These are phyloP conservation scores for Pseudotriccus pelzelni DNA, from an alignment of 2,797 vertebrate species.

Conservation along the genomic window DNA sequence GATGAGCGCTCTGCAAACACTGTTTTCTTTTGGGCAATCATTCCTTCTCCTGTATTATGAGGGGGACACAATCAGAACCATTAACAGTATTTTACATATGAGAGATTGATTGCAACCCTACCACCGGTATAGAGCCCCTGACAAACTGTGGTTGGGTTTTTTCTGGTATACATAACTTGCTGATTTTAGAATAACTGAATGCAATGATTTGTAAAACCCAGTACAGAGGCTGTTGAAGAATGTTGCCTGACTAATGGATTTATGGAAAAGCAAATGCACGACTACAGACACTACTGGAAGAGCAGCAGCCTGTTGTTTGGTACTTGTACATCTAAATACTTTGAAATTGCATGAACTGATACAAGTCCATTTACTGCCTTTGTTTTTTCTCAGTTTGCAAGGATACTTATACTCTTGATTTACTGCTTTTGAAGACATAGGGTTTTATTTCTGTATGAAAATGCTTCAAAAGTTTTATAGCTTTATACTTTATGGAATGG, in stretches of 20 bases:
- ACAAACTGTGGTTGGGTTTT: background rate
- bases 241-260: background rate
- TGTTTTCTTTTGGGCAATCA: background rate
- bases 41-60: background rate
- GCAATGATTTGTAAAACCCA: background rate
- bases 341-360: background rate
- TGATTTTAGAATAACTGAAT: constrained; percentile 5
- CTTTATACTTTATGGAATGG: background rate
- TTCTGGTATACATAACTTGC: background rate
- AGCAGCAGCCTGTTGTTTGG: background rate
- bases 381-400: background rate
- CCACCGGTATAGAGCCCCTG: background rate
- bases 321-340: background rate
- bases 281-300: background rate
- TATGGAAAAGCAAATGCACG: background rate
- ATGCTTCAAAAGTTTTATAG: background rate
- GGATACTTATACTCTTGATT: background rate
- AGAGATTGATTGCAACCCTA: background rate
- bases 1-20: background rate
- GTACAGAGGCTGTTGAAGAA: background rate
- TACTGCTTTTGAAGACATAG: background rate
- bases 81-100: background rate
- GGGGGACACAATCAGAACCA: background rate
- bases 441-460: background rate
- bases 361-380: background rate